Evolutionary conservation across 2,113 vertebrate species (phyloP).

Genomic region (Microcebus griseorufus): DNA sequence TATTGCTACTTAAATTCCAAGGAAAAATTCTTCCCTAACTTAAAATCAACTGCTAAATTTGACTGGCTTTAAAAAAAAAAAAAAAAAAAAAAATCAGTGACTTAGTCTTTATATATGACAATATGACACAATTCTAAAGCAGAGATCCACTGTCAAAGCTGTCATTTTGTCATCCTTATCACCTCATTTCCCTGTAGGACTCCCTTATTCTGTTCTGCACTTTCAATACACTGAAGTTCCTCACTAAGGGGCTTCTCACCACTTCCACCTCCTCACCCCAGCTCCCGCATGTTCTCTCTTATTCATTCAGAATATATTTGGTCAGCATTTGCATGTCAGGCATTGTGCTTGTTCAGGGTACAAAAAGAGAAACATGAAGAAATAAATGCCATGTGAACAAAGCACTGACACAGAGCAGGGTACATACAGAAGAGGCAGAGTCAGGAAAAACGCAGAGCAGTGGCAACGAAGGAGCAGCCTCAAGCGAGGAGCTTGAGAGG

Average conservation of each 20-base stretch:
- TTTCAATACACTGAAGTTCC: background rate
- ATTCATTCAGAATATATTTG: background rate
- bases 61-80: too few species aligned
- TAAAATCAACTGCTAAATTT: too few species aligned
- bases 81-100: conserved; percentile 10
- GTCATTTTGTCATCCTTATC: background rate
- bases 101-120: background rate
- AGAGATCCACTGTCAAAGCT: background rate
- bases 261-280: background rate
- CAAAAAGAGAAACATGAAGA: background rate
- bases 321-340: background rate
- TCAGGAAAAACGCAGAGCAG: background rate
- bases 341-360: background rate
- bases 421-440: background rate
- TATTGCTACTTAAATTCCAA: conserved; percentile 8
- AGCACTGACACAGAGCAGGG: background rate
- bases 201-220: background rate
- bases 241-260: background rate
- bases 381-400: background rate
- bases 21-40: background rate
- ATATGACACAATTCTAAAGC: background rate
- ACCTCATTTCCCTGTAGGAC: background rate
- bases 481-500: background rate
- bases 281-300: background rate
- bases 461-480: background rate